phyloP scores from a whole-genome alignment of 2,797 vertebrate species.

The Catharus ustulatus region DNA sequence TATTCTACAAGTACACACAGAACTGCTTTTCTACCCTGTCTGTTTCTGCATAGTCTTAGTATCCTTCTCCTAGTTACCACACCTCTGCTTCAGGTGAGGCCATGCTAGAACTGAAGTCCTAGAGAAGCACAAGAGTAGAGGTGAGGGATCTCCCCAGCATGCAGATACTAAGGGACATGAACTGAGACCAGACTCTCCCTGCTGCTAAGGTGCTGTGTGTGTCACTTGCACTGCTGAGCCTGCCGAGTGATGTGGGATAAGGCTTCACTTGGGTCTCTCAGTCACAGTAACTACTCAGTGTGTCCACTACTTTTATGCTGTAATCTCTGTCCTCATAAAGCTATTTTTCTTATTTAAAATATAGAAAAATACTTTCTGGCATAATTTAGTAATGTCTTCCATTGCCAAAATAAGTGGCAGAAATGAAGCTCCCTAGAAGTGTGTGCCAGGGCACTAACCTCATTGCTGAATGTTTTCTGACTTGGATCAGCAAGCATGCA shows the following conservation, averaged over 20 bases:
- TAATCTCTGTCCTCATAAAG: not conserved
- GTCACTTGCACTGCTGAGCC: not conserved
- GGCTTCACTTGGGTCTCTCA: not conserved
- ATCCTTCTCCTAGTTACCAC: not conserved
- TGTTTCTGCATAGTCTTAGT: not conserved
- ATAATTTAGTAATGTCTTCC: not conserved
- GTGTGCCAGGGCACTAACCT: not conserved
- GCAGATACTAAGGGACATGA: not conserved
- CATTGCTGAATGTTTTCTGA: not conserved
- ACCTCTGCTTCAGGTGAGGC: not conserved
- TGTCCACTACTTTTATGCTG: not conserved
- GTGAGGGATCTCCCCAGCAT: not conserved
- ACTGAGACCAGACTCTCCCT: not conserved
- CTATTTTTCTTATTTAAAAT: not conserved
- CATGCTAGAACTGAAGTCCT: not conserved
- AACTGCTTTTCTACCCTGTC: not conserved
- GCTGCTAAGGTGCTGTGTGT: not conserved
- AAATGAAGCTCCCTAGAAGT: not conserved
- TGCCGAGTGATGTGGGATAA: accelerated
- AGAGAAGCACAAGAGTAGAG: not conserved
- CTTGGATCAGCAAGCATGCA: not conserved
- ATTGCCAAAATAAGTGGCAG: not conserved
- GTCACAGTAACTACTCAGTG: not conserved
- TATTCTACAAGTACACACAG: not conserved
- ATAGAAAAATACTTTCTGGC: not conserved